Evolutionary conservation across 1,140 invertebrate genomes (phyloP).

Genomic region (Vollenhovia emeryi): DNA sequence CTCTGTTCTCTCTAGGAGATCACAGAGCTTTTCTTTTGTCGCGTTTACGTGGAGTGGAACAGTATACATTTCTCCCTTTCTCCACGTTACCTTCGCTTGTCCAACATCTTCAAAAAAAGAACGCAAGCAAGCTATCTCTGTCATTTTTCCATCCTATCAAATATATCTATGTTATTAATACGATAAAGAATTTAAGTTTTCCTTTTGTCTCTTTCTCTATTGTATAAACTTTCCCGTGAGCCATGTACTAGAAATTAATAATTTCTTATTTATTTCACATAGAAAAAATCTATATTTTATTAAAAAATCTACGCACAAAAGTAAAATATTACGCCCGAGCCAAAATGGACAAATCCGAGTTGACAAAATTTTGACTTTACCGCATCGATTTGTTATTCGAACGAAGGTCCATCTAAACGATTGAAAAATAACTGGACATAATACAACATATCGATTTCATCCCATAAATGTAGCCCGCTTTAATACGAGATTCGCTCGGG

Average conservation of each 20-base stretch:
- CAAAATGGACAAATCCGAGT: background rate
- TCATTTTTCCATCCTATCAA: background rate
- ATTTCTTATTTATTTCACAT: background rate
- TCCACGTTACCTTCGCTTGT: background rate
- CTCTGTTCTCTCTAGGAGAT: background rate
- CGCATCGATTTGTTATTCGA: background rate
- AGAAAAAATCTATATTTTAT: background rate
- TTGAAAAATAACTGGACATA: background rate
- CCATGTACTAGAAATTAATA: background rate
- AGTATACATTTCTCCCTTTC: background rate
- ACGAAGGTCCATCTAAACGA: slow-evolving; percentile 1
- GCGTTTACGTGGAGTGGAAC: background rate
- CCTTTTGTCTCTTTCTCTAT: background rate
- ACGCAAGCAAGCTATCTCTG: background rate
- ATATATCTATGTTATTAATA: background rate
- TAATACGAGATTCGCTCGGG: background rate
- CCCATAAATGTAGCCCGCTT: background rate
- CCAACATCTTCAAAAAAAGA: background rate
- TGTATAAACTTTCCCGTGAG: background rate
- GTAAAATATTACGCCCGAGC: background rate
- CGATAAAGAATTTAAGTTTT: background rate
- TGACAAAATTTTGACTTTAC: background rate
- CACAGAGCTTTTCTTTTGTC: background rate
- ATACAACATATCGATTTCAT: background rate
- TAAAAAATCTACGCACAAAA: background rate